Conservation (phyloP, 1,140 invertebrate species). For the Halesus radiatus region DNA sequence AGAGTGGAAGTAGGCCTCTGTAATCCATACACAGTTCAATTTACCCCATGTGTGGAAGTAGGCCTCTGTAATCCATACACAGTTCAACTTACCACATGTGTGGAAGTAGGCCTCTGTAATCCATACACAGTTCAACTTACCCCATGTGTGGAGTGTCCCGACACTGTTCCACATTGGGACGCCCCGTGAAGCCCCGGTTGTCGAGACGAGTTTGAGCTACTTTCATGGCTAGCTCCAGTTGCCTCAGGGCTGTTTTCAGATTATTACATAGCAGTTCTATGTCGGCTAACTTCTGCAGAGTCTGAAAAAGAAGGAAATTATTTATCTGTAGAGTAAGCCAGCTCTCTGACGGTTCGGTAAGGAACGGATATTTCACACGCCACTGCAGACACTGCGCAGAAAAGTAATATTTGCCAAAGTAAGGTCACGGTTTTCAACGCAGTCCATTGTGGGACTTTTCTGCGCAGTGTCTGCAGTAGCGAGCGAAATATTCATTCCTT, state of each 20-base stretch:
- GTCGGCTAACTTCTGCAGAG: conserved; percentile 76
- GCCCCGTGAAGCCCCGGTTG: conserved; percentile 72
- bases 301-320: conserved; percentile 60
- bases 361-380: no score
- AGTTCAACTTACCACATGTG: conserved; percentile 72
- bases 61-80: no score
- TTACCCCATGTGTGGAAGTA: conserved; percentile 75
- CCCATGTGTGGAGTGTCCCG: conserved; percentile 78
- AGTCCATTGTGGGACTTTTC: no score
- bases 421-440: no score
- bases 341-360: no score
- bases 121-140: conserved; percentile 58
- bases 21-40: neutral
- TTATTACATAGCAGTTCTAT: conserved; percentile 69
- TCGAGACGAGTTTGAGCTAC: conserved; percentile 83
- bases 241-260: conserved; percentile 67
- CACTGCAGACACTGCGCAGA: no score
- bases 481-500: no score
- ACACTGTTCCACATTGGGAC: conserved; percentile 80
- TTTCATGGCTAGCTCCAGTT: conserved; percentile 81
- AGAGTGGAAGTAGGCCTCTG: no score
- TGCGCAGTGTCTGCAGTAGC: no score
- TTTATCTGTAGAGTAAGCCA: no score
- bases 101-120: no score
- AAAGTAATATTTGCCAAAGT: no score